These are phyloP conservation scores for Limanda limanda DNA, from an alignment of 2,113 vertebrate species.

Conservation along the genomic window DNA sequence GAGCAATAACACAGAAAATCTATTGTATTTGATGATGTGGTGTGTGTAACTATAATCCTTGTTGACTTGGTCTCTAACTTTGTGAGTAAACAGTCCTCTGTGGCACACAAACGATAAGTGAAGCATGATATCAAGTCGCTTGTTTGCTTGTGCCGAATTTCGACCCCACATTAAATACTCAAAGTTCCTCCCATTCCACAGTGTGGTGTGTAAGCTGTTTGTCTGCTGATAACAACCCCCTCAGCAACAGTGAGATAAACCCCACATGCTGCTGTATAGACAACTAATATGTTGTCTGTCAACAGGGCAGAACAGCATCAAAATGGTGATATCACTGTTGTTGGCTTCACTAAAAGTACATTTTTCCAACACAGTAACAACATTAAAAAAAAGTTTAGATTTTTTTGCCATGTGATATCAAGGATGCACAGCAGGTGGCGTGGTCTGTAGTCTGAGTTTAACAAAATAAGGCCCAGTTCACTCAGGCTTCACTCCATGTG, in stretches of 20 bases:
- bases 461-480: slow-evolving; percentile 25
- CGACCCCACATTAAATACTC: slow-evolving; percentile 25
- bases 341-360: neutral
- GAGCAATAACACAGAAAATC: neutral
- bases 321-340: neutral
- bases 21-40: neutral
- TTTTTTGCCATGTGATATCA: slow-evolving; percentile 16
- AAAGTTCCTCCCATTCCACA: slow-evolving; percentile 42
- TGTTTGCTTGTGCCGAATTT: slow-evolving; percentile 24
- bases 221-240: slow-evolving; percentile 53
- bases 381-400: neutral
- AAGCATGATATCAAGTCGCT: slow-evolving; percentile 12
- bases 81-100: neutral
- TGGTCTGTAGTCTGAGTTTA: slow-evolving; percentile 23
- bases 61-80: neutral
- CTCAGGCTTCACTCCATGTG: slow-evolving; percentile 27
- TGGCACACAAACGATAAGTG: neutral
- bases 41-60: neutral
- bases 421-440: slow-evolving; percentile 67
- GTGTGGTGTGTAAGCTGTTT: slow-evolving; percentile 47
- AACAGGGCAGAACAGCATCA: neutral
- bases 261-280: slow-evolving; percentile 25
- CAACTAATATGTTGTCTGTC: slow-evolving; percentile 15
- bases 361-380: neutral
- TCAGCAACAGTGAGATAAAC: slow-evolving; percentile 48